These are phyloP conservation scores for Brevimyrus niger DNA, from an alignment of 2,113 vertebrate genomes.

Conservation along the genomic window DNA sequence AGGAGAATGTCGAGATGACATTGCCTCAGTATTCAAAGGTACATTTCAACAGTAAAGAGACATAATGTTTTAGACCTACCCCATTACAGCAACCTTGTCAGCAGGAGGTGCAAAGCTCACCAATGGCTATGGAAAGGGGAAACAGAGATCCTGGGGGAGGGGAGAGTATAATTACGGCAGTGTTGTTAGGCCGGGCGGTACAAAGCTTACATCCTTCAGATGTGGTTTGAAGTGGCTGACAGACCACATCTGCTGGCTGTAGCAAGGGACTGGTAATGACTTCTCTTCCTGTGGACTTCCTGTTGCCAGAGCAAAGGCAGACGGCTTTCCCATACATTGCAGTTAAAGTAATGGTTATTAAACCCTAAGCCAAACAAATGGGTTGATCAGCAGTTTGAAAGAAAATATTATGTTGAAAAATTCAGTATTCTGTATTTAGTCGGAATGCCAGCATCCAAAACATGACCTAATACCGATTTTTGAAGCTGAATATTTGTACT, in stretches of 20 bases:
- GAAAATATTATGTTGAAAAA: background rate
- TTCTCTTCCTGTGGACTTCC: constrained; percentile 14
- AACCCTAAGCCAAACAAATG: background rate
- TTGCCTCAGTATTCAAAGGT: background rate
- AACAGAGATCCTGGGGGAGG: background rate
- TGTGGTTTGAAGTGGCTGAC: constrained; percentile 1
- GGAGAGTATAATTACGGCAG: background rate
- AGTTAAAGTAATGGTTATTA: background rate
- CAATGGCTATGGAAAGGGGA: background rate
- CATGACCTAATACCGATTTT: background rate
- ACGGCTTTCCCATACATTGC: background rate
- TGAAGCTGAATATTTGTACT: background rate
- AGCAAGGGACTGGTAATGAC: background rate
- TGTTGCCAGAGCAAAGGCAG: background rate
- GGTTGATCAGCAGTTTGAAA: background rate
- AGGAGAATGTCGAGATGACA: background rate
- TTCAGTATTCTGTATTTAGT: background rate
- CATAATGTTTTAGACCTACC: background rate
- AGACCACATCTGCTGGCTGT: constrained; percentile 15
- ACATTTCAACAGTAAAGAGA: background rate
- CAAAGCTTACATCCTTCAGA: constrained; percentile 13
- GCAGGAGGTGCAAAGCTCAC: background rate
- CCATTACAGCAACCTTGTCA: background rate
- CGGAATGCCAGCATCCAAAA: background rate
- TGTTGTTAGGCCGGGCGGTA: background rate